Conservation (phyloP, 2,888 invertebrate species). For the Scrobipalpa atriplicella region DNA sequence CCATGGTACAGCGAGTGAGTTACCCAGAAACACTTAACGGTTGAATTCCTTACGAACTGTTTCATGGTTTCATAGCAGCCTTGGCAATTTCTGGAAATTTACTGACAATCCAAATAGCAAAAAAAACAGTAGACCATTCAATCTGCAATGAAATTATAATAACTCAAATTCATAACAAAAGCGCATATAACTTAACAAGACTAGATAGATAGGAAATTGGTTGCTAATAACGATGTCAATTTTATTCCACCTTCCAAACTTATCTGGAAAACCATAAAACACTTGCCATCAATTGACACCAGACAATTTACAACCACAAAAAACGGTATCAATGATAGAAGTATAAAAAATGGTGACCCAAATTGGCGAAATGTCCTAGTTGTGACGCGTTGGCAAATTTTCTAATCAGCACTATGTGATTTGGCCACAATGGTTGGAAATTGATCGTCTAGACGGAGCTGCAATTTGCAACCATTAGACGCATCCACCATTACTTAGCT, state of each 20-base stretch:
- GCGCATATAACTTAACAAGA: background rate
- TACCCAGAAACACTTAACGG: conserved; percentile 44
- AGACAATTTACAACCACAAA: conserved; percentile 29
- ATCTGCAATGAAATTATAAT: no score
- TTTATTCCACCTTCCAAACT: background rate
- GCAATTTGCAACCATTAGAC: conserved; percentile 61
- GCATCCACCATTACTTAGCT: conserved; percentile 44
- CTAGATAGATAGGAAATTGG: background rate
- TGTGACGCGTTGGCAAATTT: conserved; percentile 46
- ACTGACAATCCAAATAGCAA: background rate
- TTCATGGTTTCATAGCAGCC: conserved; percentile 35
- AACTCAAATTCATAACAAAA: no score
- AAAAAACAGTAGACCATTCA: no score
- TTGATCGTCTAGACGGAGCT: conserved; percentile 68
- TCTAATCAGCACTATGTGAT: conserved; percentile 59
- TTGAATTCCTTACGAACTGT: conserved; percentile 37
- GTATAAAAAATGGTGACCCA: conserved; percentile 46
- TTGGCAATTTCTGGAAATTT: background rate
- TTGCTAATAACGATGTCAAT: background rate
- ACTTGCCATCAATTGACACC: conserved; percentile 23
- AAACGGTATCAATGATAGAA: conserved; percentile 45
- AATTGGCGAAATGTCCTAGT: conserved; percentile 50
- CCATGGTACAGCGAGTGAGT: conserved; percentile 29
- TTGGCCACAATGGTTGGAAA: conserved; percentile 54
- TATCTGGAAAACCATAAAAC: conserved; percentile 19